Base-by-base conservation (phyloP, 2,888 invertebrate genomes). In the Doris montereyensis region DNA sequence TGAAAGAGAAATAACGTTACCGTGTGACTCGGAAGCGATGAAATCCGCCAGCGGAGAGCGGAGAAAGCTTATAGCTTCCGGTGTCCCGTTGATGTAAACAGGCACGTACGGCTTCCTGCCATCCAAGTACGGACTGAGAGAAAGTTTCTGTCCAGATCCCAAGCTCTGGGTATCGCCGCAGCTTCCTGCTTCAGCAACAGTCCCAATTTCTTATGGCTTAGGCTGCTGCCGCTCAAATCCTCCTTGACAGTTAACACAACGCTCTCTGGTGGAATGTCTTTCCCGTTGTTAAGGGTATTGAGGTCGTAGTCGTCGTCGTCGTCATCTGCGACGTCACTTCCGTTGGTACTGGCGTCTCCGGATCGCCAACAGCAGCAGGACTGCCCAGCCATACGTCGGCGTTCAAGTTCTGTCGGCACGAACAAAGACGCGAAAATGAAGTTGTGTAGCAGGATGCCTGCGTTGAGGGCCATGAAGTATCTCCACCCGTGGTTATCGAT, bases 401-500 rank as follows among this genome's bases (percentile, higher is more conserved):
- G 21, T 21, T 65, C 67, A 26, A 24, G 21, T 5, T 8, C 13
- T 21, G 62, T 79, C 1, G 81, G 79, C 34, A 65, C 77, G 60
- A 79, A 77, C 17, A 75, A 58, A n/a, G 77, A 52, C 4, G 79
- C 79, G 32, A 81, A 70, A 1, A 81, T 71, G 10, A 77, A 62
- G 17, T 77, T 71, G 52, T 81, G 81, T 8, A 78, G 73, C 17
- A 73, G 41, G 13, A 79, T n/a, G 62, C 62, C 68, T 1, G 78
- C 81, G 24, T 34, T 75, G 5, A 68, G 17, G n/a, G 75, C 74
- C 58, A 75, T 70, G 5, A 75, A 67, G n/a, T 30, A 79, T 10
- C 81, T 74, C 81, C 81, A 81, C 30, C 81, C 81, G 32, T 78
- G 57, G 0, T 32, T 35, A n/a, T 78, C 82, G 13, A 82, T 77